Base-by-base conservation (phyloP, 2,113 vertebrate genomes). In the Drymodes brunneopygia region DNA sequence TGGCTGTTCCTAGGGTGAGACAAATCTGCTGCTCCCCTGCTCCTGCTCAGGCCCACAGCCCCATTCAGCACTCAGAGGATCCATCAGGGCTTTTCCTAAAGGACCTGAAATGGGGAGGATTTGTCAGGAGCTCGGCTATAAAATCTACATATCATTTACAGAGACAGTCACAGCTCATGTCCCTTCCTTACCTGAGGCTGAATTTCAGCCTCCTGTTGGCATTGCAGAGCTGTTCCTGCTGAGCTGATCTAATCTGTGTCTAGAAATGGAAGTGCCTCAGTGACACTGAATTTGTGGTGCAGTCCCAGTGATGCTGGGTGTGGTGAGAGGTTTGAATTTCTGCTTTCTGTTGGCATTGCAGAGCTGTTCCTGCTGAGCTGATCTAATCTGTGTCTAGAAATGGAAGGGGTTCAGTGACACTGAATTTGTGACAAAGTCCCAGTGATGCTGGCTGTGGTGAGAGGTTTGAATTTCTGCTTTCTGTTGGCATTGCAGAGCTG, bases 291-390 rank as follows among this genome's bases (percentile, higher is more conserved):
- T 11, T 33, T 58, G 47, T 1, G 29, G 38, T 12, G 9, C 14
- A 33, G 23, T 3, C 60, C 2, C 23, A 61, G 31, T 0, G 0
- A 10, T 38, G 40, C 8, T 78, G 64, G 27, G 2, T 9, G 16
- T 11, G 62, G 25, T 35, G 17, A 70, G 64, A 62, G 28, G 7
- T 11, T 50, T 64, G 64, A 56, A 71, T 72, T 81, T 81, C 29
- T 38, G 21, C 44, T 27, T 35, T 25, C 42, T 58, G 10, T 24
- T 44, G 60, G n/a, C 38, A 56, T 7, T 35, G 21, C 11, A 57
- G 11, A 21, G 27, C 65, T 10, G 17, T 12, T 67, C 27, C 48
- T 64, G 28, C 40, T 88, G 44, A 27, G 23, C 33, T 58, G 9
- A 13, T 36, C 40, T 40, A 42, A 66, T 82, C 65, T 77, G 6